phyloP scores from a whole-genome alignment of 1,140 invertebrate species.

The Magallana gigas region DNA sequence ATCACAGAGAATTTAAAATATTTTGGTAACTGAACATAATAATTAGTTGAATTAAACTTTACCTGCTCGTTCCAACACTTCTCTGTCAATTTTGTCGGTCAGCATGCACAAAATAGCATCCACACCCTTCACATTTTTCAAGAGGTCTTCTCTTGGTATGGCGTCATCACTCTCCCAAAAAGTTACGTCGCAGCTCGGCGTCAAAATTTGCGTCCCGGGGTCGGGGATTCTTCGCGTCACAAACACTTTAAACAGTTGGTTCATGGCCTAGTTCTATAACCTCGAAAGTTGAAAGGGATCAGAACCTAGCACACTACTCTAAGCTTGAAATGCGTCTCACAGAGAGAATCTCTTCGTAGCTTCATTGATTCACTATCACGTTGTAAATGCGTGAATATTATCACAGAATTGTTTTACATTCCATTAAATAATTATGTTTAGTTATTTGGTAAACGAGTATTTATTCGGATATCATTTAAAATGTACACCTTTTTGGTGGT shows the following conservation, averaged over 20 bases:
- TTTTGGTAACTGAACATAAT: background rate
- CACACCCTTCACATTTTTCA: constrained; percentile 86
- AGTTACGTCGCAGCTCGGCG: constrained; percentile 65
- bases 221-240: constrained; percentile 75
- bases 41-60: constrained; percentile 53
- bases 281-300: too few species aligned
- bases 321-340: too few species aligned
- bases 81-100: constrained; percentile 90
- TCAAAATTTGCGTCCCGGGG: constrained; percentile 67
- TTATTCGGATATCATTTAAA: too few species aligned
- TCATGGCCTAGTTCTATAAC: background rate
- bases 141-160: constrained; percentile 85
- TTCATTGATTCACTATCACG: too few species aligned
- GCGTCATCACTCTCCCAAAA: constrained; percentile 79
- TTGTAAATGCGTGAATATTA: too few species aligned
- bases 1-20: too few species aligned
- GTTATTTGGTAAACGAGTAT: too few species aligned
- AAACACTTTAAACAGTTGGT: constrained; percentile 60
- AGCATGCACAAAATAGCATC: constrained; percentile 90
- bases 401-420: too few species aligned
- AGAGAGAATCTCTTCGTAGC: too few species aligned
- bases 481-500: too few species aligned
- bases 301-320: too few species aligned
- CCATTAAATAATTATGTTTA: too few species aligned
- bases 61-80: constrained; percentile 85